Evolutionary conservation across 2,113 vertebrate genomes (phyloP).

Genomic region (Rhinoptilus africanus): DNA sequence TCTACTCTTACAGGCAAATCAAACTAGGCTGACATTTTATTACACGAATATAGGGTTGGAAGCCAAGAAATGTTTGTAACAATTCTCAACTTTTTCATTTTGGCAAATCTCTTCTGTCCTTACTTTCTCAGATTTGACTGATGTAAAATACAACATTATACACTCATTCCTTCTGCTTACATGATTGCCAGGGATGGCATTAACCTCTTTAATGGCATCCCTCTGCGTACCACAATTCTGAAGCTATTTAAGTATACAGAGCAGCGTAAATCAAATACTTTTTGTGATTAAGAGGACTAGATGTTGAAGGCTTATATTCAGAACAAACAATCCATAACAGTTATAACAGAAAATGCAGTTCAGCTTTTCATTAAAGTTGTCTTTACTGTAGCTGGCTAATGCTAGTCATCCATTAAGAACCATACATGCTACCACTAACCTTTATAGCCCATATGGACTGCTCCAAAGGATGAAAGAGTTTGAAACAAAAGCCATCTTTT

Average conservation of each 20-base stretch:
- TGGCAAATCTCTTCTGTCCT: neutral
- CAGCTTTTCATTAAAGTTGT: neutral
- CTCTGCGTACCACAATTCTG: neutral
- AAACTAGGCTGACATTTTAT: neutral
- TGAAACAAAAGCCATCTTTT: constrained; percentile 99
- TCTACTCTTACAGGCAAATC: neutral
- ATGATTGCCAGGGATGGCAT: neutral
- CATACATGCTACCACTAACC: constrained; percentile 73
- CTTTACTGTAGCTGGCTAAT: neutral
- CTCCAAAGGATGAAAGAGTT: constrained; percentile 97
- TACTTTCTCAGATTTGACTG: neutral
- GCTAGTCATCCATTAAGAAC: neutral
- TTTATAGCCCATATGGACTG: constrained; percentile 99
- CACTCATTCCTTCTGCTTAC: neutral
- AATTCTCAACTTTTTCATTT: neutral
- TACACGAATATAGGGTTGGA: neutral
- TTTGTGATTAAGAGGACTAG: neutral
- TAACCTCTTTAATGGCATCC: neutral
- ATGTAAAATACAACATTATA: neutral
- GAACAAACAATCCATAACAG: neutral
- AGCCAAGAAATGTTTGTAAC: neutral
- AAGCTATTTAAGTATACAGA: neutral
- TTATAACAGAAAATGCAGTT: neutral
- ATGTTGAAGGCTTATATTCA: neutral
- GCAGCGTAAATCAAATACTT: neutral